phyloP scores from a whole-genome alignment of 2,113 vertebrate species.

The Kryptolebias marmoratus region DNA sequence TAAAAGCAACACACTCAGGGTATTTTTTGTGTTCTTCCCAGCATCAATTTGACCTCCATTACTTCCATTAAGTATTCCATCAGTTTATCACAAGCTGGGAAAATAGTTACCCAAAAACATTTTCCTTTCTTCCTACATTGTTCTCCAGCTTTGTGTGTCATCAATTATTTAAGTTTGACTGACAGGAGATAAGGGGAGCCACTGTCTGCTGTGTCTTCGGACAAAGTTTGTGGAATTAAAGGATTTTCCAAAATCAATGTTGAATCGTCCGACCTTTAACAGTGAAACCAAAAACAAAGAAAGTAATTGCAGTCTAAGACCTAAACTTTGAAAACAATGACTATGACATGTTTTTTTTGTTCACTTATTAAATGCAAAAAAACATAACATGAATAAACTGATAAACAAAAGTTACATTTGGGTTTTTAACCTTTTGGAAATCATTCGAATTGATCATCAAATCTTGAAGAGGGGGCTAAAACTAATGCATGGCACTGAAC shows the following conservation, averaged over 20 bases:
- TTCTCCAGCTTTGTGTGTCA: too few species aligned
- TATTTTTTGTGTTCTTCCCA: neutral
- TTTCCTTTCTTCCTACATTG: too few species aligned
- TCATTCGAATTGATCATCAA: neutral
- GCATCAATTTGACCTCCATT: neutral
- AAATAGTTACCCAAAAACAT: too few species aligned
- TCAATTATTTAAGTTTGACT: too few species aligned
- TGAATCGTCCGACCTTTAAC: too few species aligned
- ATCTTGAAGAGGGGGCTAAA: neutral
- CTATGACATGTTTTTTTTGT: neutral
- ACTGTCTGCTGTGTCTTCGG: neutral
- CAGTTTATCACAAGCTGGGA: too few species aligned
- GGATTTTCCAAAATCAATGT: neutral
- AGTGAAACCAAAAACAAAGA: too few species aligned
- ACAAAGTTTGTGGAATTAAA: neutral
- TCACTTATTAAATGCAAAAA: neutral
- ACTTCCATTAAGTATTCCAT: too few species aligned
- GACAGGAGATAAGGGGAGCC: too few species aligned
- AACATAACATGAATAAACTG: neutral
- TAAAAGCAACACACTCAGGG: too few species aligned
- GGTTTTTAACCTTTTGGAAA: neutral
- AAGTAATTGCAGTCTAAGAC: neutral
- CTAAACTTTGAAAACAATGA: neutral
- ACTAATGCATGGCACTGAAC: neutral
- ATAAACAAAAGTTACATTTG: neutral